Conservation (phyloP, 2,797 vertebrate genomes). For the Peromyscus aztecus region DNA sequence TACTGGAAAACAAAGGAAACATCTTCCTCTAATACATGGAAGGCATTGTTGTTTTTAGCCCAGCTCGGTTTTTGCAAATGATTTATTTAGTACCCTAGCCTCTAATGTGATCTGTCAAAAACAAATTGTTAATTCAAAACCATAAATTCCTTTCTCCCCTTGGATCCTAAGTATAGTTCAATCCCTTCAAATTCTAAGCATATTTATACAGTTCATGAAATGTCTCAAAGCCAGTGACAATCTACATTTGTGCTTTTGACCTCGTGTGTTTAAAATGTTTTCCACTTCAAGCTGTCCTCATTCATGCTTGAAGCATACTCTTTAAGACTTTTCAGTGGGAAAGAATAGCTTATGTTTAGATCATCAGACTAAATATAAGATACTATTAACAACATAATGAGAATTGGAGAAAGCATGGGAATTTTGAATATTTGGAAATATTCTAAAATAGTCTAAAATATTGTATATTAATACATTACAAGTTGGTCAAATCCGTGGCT, state of each 20-base stretch:
- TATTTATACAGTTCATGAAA: background rate
- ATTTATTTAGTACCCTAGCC: background rate
- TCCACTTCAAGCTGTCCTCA: constrained; percentile 16
- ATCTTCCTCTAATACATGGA: background rate
- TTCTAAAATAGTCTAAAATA: constrained; percentile 5
- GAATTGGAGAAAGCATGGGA: background rate
- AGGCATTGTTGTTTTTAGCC: background rate
- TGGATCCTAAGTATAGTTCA: background rate
- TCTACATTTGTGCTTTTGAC: constrained; percentile 9
- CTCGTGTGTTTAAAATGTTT: background rate
- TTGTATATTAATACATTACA: background rate
- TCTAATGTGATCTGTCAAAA: constrained; percentile 12
- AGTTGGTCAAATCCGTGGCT: constrained; percentile 19
- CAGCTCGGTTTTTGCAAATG: background rate
- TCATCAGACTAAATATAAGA: background rate
- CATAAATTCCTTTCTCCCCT: background rate
- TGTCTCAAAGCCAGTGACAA: background rate
- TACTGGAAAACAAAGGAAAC: background rate
- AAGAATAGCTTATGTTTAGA: background rate
- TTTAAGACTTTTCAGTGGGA: background rate
- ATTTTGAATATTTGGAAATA: constrained; percentile 46
- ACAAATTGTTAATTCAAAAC: constrained; percentile 35
- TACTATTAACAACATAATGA: constrained; percentile 47
- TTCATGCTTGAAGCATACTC: background rate
- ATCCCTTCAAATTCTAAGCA: background rate